Evolutionary conservation across 2,888 invertebrate species (phyloP).

Genomic region (Chrysolina oricalcia): DNA sequence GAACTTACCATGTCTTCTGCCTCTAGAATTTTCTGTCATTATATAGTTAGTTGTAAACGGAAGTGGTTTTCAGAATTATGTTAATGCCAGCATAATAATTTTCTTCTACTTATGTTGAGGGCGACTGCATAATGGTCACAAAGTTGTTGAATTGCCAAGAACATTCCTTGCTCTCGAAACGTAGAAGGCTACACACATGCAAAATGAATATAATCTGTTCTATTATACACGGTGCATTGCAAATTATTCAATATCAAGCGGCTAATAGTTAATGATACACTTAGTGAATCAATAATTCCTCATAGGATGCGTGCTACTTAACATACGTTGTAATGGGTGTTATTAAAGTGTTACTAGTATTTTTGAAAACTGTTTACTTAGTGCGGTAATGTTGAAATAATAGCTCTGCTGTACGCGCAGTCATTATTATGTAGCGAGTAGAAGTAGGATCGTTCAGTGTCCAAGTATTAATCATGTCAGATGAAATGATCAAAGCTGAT

Average conservation of each 20-base stretch:
- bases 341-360: constrained; percentile 40
- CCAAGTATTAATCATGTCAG: constrained; percentile 5
- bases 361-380: constrained; percentile 39
- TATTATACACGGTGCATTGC: constrained; percentile 47
- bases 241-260: constrained; percentile 45
- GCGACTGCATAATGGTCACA: constrained; percentile 6
- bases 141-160: constrained; percentile 27
- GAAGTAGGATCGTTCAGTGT: constrained; percentile 13
- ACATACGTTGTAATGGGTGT: constrained; percentile 40
- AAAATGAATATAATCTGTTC: constrained; percentile 44
- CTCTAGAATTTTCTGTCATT: too few relatives aligned
- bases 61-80: neutral
- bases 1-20: neutral
- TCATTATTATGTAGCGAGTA: constrained; percentile 22
- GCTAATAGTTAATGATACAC: constrained; percentile 47
- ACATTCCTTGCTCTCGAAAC: constrained; percentile 12
- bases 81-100: neutral
- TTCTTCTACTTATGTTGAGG: neutral
- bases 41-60: neutral
- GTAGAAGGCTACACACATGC: constrained; percentile 30
- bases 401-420: constrained; percentile 8
- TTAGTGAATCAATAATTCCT: constrained; percentile 38
- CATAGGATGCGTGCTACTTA: constrained; percentile 41
- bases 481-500: constrained; percentile 12
- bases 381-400: constrained; percentile 38